Percentiles rank a stretch among this genome's conserved stretches.
phyloP scores from a whole-genome alignment of 2,113 vertebrate species.

The Psophia crepitans region DNA sequence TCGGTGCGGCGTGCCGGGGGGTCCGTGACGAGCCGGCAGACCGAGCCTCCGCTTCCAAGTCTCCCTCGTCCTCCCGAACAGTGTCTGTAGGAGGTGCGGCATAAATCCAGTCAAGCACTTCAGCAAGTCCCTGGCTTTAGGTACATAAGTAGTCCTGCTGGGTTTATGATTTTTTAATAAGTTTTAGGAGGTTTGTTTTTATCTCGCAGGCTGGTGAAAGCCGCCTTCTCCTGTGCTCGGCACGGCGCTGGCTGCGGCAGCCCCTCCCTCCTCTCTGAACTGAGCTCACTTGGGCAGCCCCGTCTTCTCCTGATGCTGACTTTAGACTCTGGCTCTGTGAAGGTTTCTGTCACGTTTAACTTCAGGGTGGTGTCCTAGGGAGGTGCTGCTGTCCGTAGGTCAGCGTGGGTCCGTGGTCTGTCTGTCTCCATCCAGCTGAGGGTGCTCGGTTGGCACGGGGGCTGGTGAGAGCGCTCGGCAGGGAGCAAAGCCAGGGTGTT shows the following conservation, averaged over 20 bases:
- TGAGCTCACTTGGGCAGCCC: background rate
- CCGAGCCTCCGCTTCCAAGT: background rate
- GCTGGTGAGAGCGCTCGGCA: rapidly evolving
- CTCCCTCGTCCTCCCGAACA: background rate
- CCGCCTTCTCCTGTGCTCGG: background rate
- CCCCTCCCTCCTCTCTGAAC: background rate
- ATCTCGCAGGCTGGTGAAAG: background rate
- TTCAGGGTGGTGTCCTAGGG: background rate
- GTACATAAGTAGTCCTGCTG: background rate
- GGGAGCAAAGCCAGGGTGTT: background rate
- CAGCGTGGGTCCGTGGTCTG: background rate
- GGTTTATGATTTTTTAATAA: background rate
- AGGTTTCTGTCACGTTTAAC: background rate
- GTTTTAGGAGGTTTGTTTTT: background rate
- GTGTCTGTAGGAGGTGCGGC: background rate
- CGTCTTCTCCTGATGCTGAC: background rate
- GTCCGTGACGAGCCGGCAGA: background rate
- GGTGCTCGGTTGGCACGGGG: background rate
- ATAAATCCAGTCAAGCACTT: background rate
- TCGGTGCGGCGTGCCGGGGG: rapidly evolving
- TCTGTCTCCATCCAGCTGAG: background rate
- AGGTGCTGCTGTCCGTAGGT: background rate
- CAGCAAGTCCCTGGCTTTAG: background rate
- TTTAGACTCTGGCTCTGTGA: background rate
- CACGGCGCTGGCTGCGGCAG: background rate